Evolutionary conservation across 2,888 invertebrate species (phyloP), one percentile per base, ranked within the genome.

Genomic region (Tinea semifulvella): DNA sequence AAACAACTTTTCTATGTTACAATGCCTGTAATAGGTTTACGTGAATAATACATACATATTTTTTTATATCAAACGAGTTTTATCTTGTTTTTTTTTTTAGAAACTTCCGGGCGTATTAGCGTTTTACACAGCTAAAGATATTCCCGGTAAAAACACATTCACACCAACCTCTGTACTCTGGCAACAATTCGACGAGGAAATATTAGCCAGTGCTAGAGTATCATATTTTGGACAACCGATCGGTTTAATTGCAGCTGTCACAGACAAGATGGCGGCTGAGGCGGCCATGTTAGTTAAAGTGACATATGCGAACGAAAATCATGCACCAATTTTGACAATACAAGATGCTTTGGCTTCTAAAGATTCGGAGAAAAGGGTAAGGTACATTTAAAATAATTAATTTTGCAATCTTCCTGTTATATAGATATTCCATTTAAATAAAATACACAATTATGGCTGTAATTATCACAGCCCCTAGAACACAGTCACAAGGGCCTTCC

Each of bases 201-300:
- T 86, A 13, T 67, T 86, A 28, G 84, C 84, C 39, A 76, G 76
- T 45, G 83, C 79, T 7, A 65, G 68, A 1, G 55, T 91, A 0
- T 60, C 69, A 10, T 91, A 84, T 60, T 85, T 88, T 49, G 88
- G 90, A 0, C 94, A 94, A 56, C 87, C 92, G 0, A 57, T 92
- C 3, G 94, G 90, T 0, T 57, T 94, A 1, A 75, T 94, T 4
- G 85, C 88, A 0, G 94, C 93, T 0, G 82, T 71, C 7, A 83
- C 79, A 1, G 82, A 84, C 18, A 70, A 70, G 1, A 53, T 85
- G 10, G 88, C 88, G 0, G 72, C 80, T 42, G 57, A 67, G 38
- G 88, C 87, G 0, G 84, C 83, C 0, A 65, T 70, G 26, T 42
- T 19, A 2, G 20, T 43, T 19, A 26, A 27, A 14, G 74, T 89